A percentile compares a stretch with the other conserved stretches of the same genome.
Conservation (phyloP, 2,888 invertebrate species). For the Leucania comma region DNA sequence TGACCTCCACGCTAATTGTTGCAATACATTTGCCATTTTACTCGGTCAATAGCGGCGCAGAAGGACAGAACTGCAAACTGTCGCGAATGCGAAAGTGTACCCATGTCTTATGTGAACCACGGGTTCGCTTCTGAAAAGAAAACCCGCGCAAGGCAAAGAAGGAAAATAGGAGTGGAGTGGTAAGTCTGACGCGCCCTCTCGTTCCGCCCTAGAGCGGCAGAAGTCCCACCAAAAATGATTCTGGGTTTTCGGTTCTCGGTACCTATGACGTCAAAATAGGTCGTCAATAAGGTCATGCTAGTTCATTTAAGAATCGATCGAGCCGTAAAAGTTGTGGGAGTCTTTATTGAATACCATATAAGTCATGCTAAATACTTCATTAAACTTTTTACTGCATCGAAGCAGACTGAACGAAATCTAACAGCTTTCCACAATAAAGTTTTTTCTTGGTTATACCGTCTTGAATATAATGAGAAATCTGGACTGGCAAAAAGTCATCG, state of each 20-base stretch:
- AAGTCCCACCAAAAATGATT: too few species aligned
- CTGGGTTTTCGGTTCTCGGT: constrained; percentile 31
- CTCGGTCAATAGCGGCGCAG: constrained; percentile 8
- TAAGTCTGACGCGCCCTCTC: too few species aligned
- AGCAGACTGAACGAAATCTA: constrained; percentile 23
- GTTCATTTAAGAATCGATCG: constrained; percentile 56
- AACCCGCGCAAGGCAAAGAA: too few species aligned
- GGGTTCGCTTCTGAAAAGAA: too few species aligned
- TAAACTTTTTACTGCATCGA: constrained; percentile 33
- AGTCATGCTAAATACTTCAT: constrained; percentile 42
- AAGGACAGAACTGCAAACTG: constrained; percentile 35
- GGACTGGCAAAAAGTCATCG: constrained; percentile 34
- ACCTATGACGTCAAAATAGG: constrained; percentile 42
- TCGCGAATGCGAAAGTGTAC: constrained; percentile 22
- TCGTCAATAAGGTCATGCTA: constrained; percentile 57
- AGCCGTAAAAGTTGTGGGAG: constrained; percentile 27
- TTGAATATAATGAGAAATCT: constrained; percentile 49
- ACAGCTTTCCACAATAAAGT: constrained; percentile 42
- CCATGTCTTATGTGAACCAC: background rate
- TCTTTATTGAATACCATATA: constrained; percentile 36
- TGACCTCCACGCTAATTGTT: constrained; percentile 51
- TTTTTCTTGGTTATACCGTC: constrained; percentile 32
- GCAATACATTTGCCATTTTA: constrained; percentile 47
- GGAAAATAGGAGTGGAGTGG: too few species aligned
- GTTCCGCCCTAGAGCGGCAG: too few species aligned